Evolutionary conservation across 2,888 invertebrate genomes (phyloP).

Genomic region (Epirrhoe tristata): DNA sequence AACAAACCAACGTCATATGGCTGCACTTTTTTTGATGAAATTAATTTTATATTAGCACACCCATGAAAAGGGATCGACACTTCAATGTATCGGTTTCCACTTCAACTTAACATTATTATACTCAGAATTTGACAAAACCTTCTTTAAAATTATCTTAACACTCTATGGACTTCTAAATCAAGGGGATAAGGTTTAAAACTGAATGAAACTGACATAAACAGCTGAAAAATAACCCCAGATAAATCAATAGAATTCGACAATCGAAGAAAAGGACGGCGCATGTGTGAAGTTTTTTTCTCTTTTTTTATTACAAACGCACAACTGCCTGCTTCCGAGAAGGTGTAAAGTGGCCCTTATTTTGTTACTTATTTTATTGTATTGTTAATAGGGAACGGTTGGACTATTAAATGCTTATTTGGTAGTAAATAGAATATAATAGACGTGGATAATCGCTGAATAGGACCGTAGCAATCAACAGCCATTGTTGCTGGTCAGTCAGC

Average conservation of each 20-base stretch:
- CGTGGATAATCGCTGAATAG: conserved; percentile 80
- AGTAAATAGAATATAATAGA: conserved; percentile 85
- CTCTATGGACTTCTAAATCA: conserved; percentile 17
- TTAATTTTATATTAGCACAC: conserved; percentile 80
- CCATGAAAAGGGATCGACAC: conserved; percentile 82
- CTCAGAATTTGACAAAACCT: conserved; percentile 50
- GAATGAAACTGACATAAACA: conserved; percentile 21
- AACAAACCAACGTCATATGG: conserved; percentile 54
- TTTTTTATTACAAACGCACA: conserved; percentile 66
- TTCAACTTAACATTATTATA: conserved; percentile 75
- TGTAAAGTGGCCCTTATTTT: conserved; percentile 83
- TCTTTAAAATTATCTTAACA: conserved; percentile 24
- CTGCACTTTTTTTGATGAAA: conserved; percentile 61
- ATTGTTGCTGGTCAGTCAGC: conserved; percentile 66
- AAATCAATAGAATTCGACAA: conserved; percentile 54
- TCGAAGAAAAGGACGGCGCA: conserved; percentile 60
- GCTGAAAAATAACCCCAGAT: conserved; percentile 40
- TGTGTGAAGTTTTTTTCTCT: conserved; percentile 60
- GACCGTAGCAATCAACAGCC: conserved; percentile 72
- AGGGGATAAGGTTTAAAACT: conserved; percentile 46
- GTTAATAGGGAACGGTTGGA: conserved; percentile 78
- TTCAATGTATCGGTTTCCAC: conserved; percentile 80
- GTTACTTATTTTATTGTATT: conserved; percentile 85
- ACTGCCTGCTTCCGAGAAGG: conserved; percentile 83
- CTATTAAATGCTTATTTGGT: conserved; percentile 85